Evolutionary conservation across 2,888 invertebrate species (phyloP).

Genomic region (Drosophila koepferae): DNA sequence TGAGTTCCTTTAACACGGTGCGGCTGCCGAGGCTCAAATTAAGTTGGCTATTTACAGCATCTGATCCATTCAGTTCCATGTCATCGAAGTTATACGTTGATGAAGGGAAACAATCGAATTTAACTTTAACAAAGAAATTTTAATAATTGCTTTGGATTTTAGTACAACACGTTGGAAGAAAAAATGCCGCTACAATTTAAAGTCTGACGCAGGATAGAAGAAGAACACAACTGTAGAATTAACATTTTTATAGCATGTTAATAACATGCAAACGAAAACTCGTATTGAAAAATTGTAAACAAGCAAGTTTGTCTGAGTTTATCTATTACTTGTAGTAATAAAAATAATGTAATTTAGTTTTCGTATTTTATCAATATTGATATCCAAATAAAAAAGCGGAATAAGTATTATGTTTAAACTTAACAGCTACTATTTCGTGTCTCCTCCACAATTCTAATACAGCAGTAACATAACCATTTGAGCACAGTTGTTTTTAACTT

Average conservation of each 20-base stretch:
- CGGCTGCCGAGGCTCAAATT: conserved; percentile 46
- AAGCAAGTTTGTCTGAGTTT: neutral
- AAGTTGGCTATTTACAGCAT: conserved; percentile 21
- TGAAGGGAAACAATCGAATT: neutral
- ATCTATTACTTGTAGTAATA: neutral
- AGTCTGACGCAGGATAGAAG: conserved; percentile 37
- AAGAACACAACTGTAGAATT: conserved; percentile 12
- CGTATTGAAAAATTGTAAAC: neutral
- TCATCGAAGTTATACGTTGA: neutral
- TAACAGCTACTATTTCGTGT: conserved; percentile 3
- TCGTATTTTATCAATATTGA: neutral
- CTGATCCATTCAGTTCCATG: conserved; percentile 49
- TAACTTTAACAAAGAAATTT: conserved; percentile 13
- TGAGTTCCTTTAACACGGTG: conserved; percentile 71
- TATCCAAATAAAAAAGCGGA: neutral
- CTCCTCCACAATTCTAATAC: neutral
- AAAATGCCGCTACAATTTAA: conserved; percentile 74
- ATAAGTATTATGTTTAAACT: neutral
- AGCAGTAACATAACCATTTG: neutral
- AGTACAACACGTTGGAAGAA: conserved; percentile 31
- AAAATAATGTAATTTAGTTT: neutral
- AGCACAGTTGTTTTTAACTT: neutral
- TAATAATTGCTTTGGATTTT: conserved; percentile 13
- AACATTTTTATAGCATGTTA: conserved; percentile 33
- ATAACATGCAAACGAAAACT: conserved; percentile 13